These are phyloP conservation scores for Cryptotermes secundus DNA, from an alignment of 1,140 invertebrate genomes.

Conservation along the genomic window DNA sequence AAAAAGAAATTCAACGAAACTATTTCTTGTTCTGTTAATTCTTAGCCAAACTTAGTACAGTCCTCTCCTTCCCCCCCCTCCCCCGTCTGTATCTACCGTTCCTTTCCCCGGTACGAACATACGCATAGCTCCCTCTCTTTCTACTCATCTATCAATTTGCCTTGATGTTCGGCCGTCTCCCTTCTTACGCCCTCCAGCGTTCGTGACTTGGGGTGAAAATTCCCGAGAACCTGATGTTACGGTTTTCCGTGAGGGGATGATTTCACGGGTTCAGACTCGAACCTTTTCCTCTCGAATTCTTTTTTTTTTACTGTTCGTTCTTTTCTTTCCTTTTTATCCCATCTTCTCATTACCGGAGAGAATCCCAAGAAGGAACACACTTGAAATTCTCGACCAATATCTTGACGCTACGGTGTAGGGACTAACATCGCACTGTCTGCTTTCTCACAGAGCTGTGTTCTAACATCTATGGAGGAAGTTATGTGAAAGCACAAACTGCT, in stretches of 20 bases:
- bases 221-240: background rate
- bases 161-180: background rate
- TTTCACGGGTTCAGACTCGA: constrained; percentile 21
- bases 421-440: background rate
- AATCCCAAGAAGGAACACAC: background rate
- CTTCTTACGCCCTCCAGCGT: background rate
- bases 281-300: background rate
- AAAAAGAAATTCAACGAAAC: background rate
- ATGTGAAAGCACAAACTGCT: too few species aligned
- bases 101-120: background rate
- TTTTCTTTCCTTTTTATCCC: background rate
- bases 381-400: constrained; percentile 15
- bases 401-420: background rate
- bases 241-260: constrained; percentile 18
- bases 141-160: constrained; percentile 22
- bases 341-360: constrained; percentile 21
- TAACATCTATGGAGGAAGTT: too few species aligned
- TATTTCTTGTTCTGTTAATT: constrained; percentile 6
- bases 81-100: background rate
- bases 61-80: background rate
- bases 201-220: constrained; percentile 26
- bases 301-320: background rate
- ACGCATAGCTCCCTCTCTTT: background rate
- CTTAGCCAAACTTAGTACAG: background rate
- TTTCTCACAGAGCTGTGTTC: too few species aligned